These are phyloP conservation scores for Eudyptes chrysolophus DNA, from an alignment of 2,113 vertebrate species.

Conservation along the genomic window DNA sequence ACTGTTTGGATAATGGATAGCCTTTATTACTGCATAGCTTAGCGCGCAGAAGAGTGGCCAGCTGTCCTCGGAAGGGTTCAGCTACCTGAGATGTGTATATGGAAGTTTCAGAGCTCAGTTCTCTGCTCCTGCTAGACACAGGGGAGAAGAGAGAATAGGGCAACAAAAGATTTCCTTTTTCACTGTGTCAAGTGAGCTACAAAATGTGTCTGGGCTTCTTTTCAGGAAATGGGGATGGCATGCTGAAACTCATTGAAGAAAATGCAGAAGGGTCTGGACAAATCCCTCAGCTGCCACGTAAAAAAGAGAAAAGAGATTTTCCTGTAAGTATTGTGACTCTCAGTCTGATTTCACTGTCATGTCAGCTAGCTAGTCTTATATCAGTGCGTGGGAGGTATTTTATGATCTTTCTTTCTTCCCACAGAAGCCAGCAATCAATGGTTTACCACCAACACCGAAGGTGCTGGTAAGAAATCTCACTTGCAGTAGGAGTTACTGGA, in stretches of 20 bases:
- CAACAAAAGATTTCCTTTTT: background rate
- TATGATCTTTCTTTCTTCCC: constrained; percentile 1
- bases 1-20: background rate
- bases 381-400: background rate
- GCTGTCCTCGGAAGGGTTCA: background rate
- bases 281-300: constrained; percentile 81
- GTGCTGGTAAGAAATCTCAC: constrained; percentile 88
- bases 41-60: background rate
- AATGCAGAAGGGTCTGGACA: constrained; percentile 74
- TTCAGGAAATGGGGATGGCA: constrained; percentile 82
- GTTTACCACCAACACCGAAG: constrained; percentile 96
- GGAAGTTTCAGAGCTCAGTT: background rate
- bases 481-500: background rate
- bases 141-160: background rate
- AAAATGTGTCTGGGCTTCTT: background rate
- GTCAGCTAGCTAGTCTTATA: background rate
- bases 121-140: background rate
- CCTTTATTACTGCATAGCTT: background rate
- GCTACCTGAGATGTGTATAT: background rate
- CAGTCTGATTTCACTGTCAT: background rate
- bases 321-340: constrained; percentile 78
- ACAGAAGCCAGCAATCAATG: constrained; percentile 95
- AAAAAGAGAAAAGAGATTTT: constrained; percentile 92
- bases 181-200: background rate
- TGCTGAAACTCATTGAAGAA: constrained; percentile 81